Evolutionary conservation across 2,888 invertebrate species (phyloP), one percentile per base, ranked within the genome.

Genomic region (Drosophila subquinaria): DNA sequence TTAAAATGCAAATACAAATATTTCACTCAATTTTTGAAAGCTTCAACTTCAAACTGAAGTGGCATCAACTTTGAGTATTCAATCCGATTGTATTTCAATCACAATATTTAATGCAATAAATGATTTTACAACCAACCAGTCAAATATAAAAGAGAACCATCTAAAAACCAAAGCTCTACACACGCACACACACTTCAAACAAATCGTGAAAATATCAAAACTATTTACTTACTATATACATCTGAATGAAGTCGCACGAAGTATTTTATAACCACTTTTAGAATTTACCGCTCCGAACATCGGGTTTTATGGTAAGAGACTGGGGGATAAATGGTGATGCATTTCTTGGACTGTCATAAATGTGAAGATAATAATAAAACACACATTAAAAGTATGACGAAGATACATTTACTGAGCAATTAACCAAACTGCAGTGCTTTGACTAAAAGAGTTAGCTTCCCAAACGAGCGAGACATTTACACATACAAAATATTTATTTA

Each of bases 191-290:
- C 52, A 47, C 48, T 45, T 52, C 1, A 50, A 48, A n/a, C 30
- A 42, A 64, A 61, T 61, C 61, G 48, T 67, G 69, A 69, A 50
- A 63, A 63, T 50, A 62, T 50, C 56, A 60, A 62, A 66, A 66
- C 51, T 63, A 55, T 65, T 66, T 59, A 50, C 61, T 11, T 30
- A n/a, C n/a, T n/a, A n/a, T n/a, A 63, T 63, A 61, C 75, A 73
- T 27, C 42, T 20, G 50, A 30, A 69, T 52, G 40, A 70, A 52
- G 50, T 59, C 48, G 40, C 52, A 68, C 51, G 57, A 53, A 61
- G 53, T 60, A 53, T 65, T 74, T 75, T 69, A 75, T 60, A 69
- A 70, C 50, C 50, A 40, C 76, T 65, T 70, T 70, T 43, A 62
- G 60, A 76, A 76, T 75, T 76, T 59, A 76, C 70, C 55, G 62